Conservation (phyloP, 2,113 vertebrate genomes). For the Syngnathus scovelli region DNA sequence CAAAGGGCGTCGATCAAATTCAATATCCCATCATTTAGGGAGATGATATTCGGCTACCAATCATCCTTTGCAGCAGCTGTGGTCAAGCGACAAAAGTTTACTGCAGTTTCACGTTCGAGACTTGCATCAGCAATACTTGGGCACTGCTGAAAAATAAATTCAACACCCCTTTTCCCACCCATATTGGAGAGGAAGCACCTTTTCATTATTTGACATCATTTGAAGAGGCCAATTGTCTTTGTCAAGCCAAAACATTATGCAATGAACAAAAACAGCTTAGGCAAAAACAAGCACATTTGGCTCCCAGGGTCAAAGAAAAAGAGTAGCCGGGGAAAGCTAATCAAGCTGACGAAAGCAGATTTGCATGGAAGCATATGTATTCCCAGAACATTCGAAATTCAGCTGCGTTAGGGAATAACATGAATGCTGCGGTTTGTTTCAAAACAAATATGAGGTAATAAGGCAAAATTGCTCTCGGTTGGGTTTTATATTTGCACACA, state of each 20-base stretch:
- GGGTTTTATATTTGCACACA: too few species aligned
- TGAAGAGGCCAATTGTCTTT: background rate
- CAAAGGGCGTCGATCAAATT: too few species aligned
- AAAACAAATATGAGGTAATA: background rate
- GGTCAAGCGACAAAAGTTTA: too few species aligned
- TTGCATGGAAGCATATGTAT: background rate
- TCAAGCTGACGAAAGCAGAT: slow-evolving; percentile 21
- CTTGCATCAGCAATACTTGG: too few species aligned
- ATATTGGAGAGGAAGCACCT: background rate
- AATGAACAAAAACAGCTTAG: background rate
- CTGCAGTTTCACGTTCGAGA: too few species aligned
- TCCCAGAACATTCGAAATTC: background rate
- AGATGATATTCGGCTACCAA: too few species aligned
- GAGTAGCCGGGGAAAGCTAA: slow-evolving; percentile 36
- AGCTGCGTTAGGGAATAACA: background rate
- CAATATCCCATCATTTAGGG: too few species aligned
- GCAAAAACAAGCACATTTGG: background rate
- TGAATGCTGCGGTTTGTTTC: background rate
- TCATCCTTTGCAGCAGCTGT: too few species aligned
- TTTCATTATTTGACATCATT: background rate
- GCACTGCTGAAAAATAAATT: too few species aligned
- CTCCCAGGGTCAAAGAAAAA: slow-evolving; percentile 17
- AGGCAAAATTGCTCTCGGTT: background rate
- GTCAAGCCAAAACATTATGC: background rate
- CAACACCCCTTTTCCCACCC: too few species aligned